Conservation (phyloP, 92 coral and sea anemone genomes). For the Phymanthus crucifer region DNA sequence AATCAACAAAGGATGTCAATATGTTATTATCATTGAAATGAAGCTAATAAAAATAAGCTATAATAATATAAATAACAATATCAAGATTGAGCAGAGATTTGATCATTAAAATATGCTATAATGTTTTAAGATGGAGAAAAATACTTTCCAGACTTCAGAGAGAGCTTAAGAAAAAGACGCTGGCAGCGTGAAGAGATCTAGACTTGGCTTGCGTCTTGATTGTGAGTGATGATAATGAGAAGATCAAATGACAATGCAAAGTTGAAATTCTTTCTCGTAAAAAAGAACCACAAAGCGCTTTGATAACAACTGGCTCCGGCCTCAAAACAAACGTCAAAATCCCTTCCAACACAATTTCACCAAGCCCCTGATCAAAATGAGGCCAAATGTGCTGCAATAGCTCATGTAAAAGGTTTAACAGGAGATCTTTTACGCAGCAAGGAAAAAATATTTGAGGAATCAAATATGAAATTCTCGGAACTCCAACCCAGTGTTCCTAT, state of each 20-base stretch:
- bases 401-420: no score
- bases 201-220: neutral
- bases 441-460: neutral
- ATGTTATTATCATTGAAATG: neutral
- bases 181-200: neutral
- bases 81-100: neutral
- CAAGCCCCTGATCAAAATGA: no score
- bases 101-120: neutral
- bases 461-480: neutral
- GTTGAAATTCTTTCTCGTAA: neutral
- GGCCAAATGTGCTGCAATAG: no score
- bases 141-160: neutral
- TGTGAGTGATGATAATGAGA: neutral
- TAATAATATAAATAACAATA: neutral
- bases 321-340: neutral
- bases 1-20: neutral
- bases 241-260: conserved; percentile 6
- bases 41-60: neutral
- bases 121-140: neutral
- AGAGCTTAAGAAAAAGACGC: neutral
- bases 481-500: neutral
- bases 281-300: neutral
- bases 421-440: no score
- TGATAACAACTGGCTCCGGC: no score
- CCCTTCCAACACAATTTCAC: neutral